Percentiles rank a stretch among this genome's conserved stretches.
These are phyloP conservation scores for Odontamblyopus lacepedii DNA, from an alignment of 2,797 vertebrate species.

Conservation along the genomic window DNA sequence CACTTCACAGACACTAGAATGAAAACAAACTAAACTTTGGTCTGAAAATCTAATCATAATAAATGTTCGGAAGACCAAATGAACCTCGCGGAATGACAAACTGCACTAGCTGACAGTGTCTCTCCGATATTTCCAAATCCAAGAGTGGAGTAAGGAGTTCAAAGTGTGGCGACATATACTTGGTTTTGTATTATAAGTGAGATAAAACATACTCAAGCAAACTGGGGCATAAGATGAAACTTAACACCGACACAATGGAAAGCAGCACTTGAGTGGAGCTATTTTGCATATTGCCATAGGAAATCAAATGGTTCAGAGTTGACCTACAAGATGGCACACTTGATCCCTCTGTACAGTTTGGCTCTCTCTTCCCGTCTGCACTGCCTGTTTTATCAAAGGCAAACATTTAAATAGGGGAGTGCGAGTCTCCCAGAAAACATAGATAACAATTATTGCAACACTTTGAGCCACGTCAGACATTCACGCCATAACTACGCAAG, in stretches of 20 bases:
- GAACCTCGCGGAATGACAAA: not conserved
- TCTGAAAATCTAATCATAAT: no score
- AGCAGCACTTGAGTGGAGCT: conserved; percentile 63
- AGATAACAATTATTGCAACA: conserved; percentile 24
- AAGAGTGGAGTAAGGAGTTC: conserved; percentile 6
- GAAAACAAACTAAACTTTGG: no score
- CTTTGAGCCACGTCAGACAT: conserved; percentile 30
- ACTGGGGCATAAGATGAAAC: conserved; percentile 42
- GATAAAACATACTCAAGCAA: not conserved
- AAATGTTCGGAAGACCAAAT: not conserved
- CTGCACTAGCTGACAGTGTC: conserved; percentile 5
- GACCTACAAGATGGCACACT: conserved; percentile 69
- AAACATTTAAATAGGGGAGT: conserved; percentile 28
- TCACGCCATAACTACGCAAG: conserved; percentile 4
- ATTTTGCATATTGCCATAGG: conserved; percentile 74
- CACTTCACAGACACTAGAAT: no score
- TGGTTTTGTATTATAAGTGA: conserved; percentile 25
- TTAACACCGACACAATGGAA: conserved; percentile 56
- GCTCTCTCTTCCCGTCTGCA: conserved; percentile 12
- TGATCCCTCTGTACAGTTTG: conserved; percentile 44
- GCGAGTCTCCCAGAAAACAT: conserved; percentile 11
- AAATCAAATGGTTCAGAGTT: conserved; percentile 70
- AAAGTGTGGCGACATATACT: conserved; percentile 20
- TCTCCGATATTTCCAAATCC: conserved; percentile 9
- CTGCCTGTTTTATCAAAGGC: conserved; percentile 27